Base-by-base conservation (phyloP, 2,797 vertebrate genomes). In the Tamandua tetradactyla region DNA sequence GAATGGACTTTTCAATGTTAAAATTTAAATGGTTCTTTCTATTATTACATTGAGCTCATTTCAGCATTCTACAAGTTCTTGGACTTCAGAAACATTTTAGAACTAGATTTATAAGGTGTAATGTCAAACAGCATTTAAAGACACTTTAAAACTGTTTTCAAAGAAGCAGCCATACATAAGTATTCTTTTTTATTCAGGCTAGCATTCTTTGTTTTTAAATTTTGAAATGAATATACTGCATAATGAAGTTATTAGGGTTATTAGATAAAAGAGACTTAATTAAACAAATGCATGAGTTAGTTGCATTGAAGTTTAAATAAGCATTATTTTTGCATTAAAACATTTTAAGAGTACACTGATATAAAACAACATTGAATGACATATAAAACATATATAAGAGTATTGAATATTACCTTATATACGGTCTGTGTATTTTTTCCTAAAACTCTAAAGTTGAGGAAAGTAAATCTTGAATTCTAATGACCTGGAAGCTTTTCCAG, bases 1-100 rank as follows among this genome's bases (percentile, higher is more conserved):
- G 94, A 91, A 96, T 96, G 71, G 74, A 75, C 74, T 96, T 93
- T 93, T 59, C 47, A 94, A 93, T 96, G 76, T 92, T 97, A 92
- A 96, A 93, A 85, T 83, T 81, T 96, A 91, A 94, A 91, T 59
- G 22, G 1, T 71, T n/a, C 27, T 92, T 86, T 87, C 82, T 85
- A 47, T 71, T 80, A 82, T 87, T 79, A 42, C 0, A 18, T 44
- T 35, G 89, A 87, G 37, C 32, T 18, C 14, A 96, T 93, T 62
- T 12, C 1, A 81, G 52, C 2, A 5, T 1, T 81, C 52, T 42
- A 49, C 1, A 92, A 85, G 74, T 97, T 94, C 27, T 74, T 69
- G 37, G n/a, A 86, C 44, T 82, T 4, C 8, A n/a, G 22, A 85
- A 59, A 88, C 7, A 62, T 96, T 96, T 96, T 79, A 96, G 27